phyloP scores from a whole-genome alignment of 2,888 invertebrate genomes.

The Dioctria rufipes region DNA sequence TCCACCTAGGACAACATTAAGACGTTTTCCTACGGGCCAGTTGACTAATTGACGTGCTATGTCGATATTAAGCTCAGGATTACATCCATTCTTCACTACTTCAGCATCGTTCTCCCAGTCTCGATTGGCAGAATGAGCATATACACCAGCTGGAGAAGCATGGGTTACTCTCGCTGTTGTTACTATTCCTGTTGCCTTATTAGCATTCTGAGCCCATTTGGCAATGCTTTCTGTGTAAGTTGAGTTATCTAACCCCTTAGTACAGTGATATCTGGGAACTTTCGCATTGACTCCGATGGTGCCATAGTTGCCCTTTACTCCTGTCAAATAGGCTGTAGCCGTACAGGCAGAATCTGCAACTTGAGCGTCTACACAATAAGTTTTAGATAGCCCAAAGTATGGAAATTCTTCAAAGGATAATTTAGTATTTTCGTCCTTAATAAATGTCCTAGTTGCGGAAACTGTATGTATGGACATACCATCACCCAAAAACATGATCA shows the following conservation, averaged over 20 bases:
- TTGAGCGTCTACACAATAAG: slow-evolving; percentile 83
- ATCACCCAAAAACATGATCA: slow-evolving; percentile 82
- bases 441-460: slow-evolving; percentile 76
- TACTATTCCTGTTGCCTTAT: slow-evolving; percentile 78
- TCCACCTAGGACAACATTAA: slow-evolving; percentile 76
- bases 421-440: slow-evolving; percentile 77
- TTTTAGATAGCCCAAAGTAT: slow-evolving; percentile 74
- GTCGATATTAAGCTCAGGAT: slow-evolving; percentile 75
- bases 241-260: slow-evolving; percentile 72
- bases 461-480: slow-evolving; percentile 84
- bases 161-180: slow-evolving; percentile 86
- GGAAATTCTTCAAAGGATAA: slow-evolving; percentile 79
- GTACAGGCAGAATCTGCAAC: slow-evolving; percentile 90
- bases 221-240: slow-evolving; percentile 79
- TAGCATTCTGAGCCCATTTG: slow-evolving; percentile 79
- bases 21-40: slow-evolving; percentile 77
- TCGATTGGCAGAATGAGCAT: slow-evolving; percentile 80
- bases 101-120: slow-evolving; percentile 80
- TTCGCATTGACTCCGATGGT: slow-evolving; percentile 83
- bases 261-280: slow-evolving; percentile 78
- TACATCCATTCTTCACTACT: slow-evolving; percentile 69
- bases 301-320: slow-evolving; percentile 84
- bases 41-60: slow-evolving; percentile 81
- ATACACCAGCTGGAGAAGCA: slow-evolving; percentile 82
- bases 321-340: slow-evolving; percentile 84